Conservation (phyloP, 2,797 vertebrate genomes). For the Syngnathus acus region DNA sequence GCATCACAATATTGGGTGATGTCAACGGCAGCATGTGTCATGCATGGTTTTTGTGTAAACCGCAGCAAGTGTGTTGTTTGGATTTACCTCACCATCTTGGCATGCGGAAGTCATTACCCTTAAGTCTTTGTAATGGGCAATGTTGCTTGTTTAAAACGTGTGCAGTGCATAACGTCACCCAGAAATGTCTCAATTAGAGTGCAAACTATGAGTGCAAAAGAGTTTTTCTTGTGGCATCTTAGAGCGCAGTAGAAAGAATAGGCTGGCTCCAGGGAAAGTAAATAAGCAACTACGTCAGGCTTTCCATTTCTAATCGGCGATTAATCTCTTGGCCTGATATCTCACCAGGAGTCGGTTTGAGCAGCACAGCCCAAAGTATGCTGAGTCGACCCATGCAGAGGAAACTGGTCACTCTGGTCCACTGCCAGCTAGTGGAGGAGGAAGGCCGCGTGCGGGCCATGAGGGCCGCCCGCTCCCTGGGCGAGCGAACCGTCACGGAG, state of each 20-base stretch:
- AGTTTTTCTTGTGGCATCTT: too few relatives aligned
- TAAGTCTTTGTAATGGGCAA: too few relatives aligned
- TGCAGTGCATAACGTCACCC: background rate
- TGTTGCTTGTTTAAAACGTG: background rate
- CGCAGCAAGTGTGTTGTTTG: background rate
- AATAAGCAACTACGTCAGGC: too few relatives aligned
- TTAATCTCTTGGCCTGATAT: background rate
- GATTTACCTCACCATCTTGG: background rate
- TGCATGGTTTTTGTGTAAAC: background rate
- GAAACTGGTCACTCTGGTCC: constrained; percentile 92
- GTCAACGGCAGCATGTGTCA: background rate
- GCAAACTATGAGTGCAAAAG: too few relatives aligned
- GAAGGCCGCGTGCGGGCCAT: constrained; percentile 95
- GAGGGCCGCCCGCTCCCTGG: constrained; percentile 93
- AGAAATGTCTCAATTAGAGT: too few relatives aligned
- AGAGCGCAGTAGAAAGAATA: too few relatives aligned
- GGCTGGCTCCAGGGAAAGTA: too few relatives aligned
- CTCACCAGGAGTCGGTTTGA: constrained; percentile 86
- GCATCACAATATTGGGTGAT: background rate
- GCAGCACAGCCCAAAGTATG: constrained; percentile 91
- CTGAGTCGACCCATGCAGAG: constrained; percentile 98
- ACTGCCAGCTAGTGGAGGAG: constrained; percentile 97
- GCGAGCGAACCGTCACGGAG: constrained; percentile 95
- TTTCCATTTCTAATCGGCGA: background rate
- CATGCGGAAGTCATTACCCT: background rate